Base-by-base conservation (phyloP, 2,797 vertebrate species). In the Mus caroli region DNA sequence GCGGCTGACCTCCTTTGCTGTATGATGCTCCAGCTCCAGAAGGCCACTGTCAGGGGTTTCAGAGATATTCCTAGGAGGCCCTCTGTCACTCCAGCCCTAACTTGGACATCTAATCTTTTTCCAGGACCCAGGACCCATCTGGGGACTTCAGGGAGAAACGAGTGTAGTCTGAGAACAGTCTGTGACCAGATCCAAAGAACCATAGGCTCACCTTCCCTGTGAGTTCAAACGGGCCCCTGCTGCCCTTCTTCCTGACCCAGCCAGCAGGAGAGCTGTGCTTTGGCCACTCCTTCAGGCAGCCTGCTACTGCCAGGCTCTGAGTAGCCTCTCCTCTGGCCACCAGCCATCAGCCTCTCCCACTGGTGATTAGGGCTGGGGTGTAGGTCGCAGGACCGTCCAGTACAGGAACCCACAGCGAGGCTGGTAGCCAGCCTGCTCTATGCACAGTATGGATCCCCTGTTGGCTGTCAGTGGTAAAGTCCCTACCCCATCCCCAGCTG, bases 341-440 rank as follows among this genome's bases (percentile, higher is more conserved):
- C 0, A 1, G 67, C 37, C 76, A 20, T 40, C 3, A 46, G 56
- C 28, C 54, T 58, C 15, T 78, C 91, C 79, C 46, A 26, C 34
- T 14, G 40, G 91, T 0, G 0, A 31, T 26, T 31, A 19, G 6
- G 50, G 20, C 69, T 0, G 0, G 0, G 58, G 52, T 69, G 64
- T 77, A 40, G 60, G 37, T 89, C 71, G 9, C 52, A 1, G 71
- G 24, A 3, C 28, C 67, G 17, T 50, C 8, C 4, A 0, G 37
- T 56, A 3, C 0, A 10, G 40, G 58, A 28, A 0, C 0, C 7
- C 6, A 5, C 0, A 6, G 5, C 9, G 24, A 20, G 75, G 19
- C 71, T 6, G 13, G 69, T 4, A 0, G 1, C 14, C n/a, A 6
- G 56, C 37, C 13, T 0, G 15, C 67, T 20, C 60, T n/a, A 43